Conservation (phyloP, 35 echinoderm and acorn worm genomes). For the Lytechinus pictus region DNA sequence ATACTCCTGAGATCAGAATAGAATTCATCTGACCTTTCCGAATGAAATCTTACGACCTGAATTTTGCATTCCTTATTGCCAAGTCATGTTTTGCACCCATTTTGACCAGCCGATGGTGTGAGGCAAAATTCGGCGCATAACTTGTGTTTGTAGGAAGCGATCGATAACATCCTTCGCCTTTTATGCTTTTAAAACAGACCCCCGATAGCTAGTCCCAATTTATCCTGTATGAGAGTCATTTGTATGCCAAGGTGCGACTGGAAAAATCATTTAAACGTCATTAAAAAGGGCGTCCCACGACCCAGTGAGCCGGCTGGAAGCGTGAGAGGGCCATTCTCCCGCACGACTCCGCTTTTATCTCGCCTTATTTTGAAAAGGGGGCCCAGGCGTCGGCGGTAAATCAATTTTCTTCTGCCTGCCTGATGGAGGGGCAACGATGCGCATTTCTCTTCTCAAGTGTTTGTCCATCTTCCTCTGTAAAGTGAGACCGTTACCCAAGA, state of each 20-base stretch:
- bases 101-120: neutral
- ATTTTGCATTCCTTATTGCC: neutral
- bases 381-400: neutral
- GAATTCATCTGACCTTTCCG: neutral
- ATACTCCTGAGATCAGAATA: neutral
- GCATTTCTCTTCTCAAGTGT: conserved; percentile 32
- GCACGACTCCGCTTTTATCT: neutral
- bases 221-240: neutral
- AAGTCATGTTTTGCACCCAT: neutral
- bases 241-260: conserved; percentile 5
- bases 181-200: neutral
- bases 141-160: neutral
- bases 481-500: neutral
- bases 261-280: conserved; percentile 29
- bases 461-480: conserved; percentile 9
- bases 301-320: neutral
- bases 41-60: neutral
- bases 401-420: conserved; percentile 24
- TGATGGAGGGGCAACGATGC: conserved; percentile 31
- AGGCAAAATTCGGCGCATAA: neutral
- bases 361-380: neutral
- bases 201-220: neutral
- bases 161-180: neutral
- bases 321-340: neutral
- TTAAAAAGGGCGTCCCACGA: conserved; percentile 20